Evolutionary conservation across 2,888 invertebrate genomes (phyloP), one percentile per base, ranked within the genome.

Genomic region (Cosmia pyralina): DNA sequence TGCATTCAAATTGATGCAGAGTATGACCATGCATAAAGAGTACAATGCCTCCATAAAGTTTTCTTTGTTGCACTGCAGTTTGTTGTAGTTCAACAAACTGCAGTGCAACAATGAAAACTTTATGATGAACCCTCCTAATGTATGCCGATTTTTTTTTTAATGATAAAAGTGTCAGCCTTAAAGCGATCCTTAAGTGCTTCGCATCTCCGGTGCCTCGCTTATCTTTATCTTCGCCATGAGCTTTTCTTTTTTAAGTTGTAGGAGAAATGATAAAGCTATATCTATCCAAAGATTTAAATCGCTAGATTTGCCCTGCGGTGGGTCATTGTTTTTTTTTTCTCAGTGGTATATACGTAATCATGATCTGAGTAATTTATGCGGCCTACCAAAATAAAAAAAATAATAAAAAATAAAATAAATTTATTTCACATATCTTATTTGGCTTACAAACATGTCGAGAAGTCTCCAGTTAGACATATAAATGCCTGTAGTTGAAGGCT

Each of bases 21-120:
- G 46, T 52, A 65, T 62, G 55, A 52, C 48, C 13, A 13, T 38
- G 81, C 55, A 69, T 80, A 80, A 75, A 81, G 60, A 41, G 81
- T 65, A 55, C 81, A 80, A 64, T 55, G 63, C 3, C 63, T 55
- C 63, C 53, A 65, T 75, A 69, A 81, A 80, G 76, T 81, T 70
- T 57, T 55, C 64, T 46, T 41, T 69, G 52, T 62, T 62, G 44
- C 38, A 28, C n/a, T 60, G 34, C 8, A 68, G 63, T 59, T 63
- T 50, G 44, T 64, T 55, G 55, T 52, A 75, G 64, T 46, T 13
- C 19, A 79, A 52, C 11, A 13, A 22, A n/a, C n/a, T n/a, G 55
- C 57, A 75, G 64, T 46, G 15, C 19, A 79, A 52, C 11, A 13
- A 22, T 34, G 52, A 10, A 65, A 77, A 44, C 65, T 77, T 75